Evolutionary conservation across 2,113 vertebrate genomes (phyloP), one percentile per base, ranked within the genome.

Genomic region (Pungitius pungitius): DNA sequence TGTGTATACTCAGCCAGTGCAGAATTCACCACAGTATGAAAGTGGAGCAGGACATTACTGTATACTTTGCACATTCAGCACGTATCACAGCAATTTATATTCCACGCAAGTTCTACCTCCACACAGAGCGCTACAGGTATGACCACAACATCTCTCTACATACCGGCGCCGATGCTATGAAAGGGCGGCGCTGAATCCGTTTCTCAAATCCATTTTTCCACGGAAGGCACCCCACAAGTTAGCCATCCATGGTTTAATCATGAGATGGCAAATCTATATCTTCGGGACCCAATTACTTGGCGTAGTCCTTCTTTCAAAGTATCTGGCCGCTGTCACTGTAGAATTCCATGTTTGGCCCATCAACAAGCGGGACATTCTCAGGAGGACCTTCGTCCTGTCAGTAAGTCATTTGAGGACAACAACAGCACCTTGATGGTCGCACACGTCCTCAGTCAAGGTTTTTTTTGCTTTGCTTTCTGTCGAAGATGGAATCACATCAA

Each of bases 131-230:
- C 68, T 30, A 60, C 5, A 56, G 26, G 18, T 35, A 58, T 67
- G 35, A 49, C 47, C 14, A 30, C 7, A 35, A 35, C 43, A 35
- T 9, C 13, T 27, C 55, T 58, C 67, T 27, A 56, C 15, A 47
- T 47, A 73, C 43, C 27, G n/a, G 5, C 26, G 52, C 22, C 47
- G n/a, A 52, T 14, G 54, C 8, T 59, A 6, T 52, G 22, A 64
- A 52, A 43, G 24, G 30, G 3, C 66, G 40, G 15, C 1, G 0
- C 6, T 58, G 40, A 64, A 40, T 64, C 51, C 30, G 73, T 79
- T 83, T 45, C n/a, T 63, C 22, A 73, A 49, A 51, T 18, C 63
- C 35, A 57, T 65, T 75, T 54, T 2, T 59, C 27, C 40, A 40
- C 3, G n/a, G 45, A 75, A 37, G 24, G 40, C 14, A 61, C 62